Evolutionary conservation across 2,797 vertebrate genomes (phyloP).

Genomic region (Knipowitschia caucasica): DNA sequence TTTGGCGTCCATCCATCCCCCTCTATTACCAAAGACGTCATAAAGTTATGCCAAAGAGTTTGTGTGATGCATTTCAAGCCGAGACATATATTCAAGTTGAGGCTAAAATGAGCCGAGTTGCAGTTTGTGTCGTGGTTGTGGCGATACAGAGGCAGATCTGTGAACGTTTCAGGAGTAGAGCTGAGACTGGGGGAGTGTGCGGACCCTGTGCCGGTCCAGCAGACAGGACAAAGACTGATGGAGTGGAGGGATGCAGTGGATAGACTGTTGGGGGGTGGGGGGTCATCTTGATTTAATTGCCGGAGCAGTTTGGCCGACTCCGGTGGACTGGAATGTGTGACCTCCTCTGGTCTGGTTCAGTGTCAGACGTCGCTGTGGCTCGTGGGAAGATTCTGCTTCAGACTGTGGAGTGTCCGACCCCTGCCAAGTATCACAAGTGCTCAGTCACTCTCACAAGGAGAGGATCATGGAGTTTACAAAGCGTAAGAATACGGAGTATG

Average conservation of each 20-base stretch:
- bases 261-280: not conserved
- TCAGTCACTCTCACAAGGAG: slow-evolving; percentile 34
- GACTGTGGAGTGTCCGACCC: slow-evolving; percentile 41
- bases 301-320: slow-evolving; percentile 61
- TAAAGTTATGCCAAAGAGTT: too few relatives aligned
- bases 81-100: too few relatives aligned
- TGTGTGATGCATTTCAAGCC: too few relatives aligned
- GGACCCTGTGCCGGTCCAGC: slow-evolving; percentile 32
- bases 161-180: slow-evolving; percentile 51
- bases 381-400: slow-evolving; percentile 69
- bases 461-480: not conserved
- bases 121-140: slow-evolving; percentile 4
- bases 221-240: slow-evolving; percentile 42
- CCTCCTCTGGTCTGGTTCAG: slow-evolving; percentile 40
- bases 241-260: slow-evolving; percentile 39
- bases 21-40: too few relatives aligned
- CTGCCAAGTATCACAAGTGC: slow-evolving; percentile 64
- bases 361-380: slow-evolving; percentile 47
- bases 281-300: slow-evolving; percentile 65
- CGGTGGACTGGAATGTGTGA: slow-evolving; percentile 67
- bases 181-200: slow-evolving; percentile 41
- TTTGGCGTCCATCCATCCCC: too few relatives aligned
- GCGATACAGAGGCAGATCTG: slow-evolving; percentile 15
- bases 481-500: too few relatives aligned
- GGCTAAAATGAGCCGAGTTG: too few relatives aligned